Percentiles rank a stretch among this genome's conserved stretches.
Evolutionary conservation across 2,797 vertebrate species (phyloP).

Genomic region (Peromyscus melanophrys): DNA sequence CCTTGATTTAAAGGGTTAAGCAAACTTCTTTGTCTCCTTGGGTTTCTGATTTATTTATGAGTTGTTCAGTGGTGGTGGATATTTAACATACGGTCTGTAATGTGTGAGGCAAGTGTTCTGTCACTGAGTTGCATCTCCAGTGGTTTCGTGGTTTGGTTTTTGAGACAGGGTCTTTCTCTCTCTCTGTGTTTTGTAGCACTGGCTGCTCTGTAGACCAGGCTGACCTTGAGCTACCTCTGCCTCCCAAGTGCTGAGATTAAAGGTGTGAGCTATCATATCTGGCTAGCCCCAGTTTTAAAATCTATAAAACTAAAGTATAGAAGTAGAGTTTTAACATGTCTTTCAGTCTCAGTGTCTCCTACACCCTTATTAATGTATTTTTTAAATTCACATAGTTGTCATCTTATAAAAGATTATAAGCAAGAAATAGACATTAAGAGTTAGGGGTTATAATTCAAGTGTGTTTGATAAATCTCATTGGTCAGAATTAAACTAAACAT

Average conservation of each 20-base stretch:
- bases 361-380: neutral
- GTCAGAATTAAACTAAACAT: constrained; percentile 59
- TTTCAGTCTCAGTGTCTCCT: constrained; percentile 22
- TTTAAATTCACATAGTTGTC: constrained; percentile 2
- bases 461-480: constrained; percentile 38
- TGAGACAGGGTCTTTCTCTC: neutral
- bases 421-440: neutral
- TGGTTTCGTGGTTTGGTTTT: too few relatives aligned
- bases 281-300: neutral
- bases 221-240: neutral
- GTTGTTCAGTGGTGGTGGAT: neutral
- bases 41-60: neutral
- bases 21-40: constrained; percentile 5
- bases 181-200: neutral
- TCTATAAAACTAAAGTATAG: neutral
- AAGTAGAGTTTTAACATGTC: neutral
- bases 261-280: neutral
- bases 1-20: constrained; percentile 25
- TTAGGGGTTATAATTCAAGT: neutral
- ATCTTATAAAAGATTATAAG: constrained; percentile 44
- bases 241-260: neutral
- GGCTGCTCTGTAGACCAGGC: neutral
- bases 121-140: neutral
- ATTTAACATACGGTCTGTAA: neutral
- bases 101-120: neutral